These are phyloP conservation scores for Oreortyx pictus DNA, from an alignment of 2,797 vertebrate species.

Conservation along the genomic window DNA sequence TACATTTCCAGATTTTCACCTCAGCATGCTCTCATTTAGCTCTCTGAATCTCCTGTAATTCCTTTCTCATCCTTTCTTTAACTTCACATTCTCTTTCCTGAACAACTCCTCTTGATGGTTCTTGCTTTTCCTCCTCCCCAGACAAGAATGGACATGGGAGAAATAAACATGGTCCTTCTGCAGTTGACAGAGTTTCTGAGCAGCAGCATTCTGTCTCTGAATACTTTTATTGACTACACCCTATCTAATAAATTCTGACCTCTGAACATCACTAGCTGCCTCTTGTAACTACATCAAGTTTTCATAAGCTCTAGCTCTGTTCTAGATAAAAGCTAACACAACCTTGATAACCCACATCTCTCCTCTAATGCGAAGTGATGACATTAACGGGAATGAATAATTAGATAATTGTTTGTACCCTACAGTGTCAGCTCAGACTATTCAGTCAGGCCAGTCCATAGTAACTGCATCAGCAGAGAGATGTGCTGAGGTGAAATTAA, in stretches of 20 bases:
- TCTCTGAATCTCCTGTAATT: not conserved
- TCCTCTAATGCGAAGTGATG: not conserved
- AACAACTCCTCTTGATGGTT: not conserved
- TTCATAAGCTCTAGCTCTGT: not conserved
- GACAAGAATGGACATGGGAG: accelerated
- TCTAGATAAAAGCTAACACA: not conserved
- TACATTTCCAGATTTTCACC: not conserved
- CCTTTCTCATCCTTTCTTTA: not conserved
- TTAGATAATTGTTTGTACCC: not conserved
- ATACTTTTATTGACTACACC: not conserved
- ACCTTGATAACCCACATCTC: not conserved
- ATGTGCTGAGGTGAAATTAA: not conserved
- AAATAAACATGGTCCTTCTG: not conserved
- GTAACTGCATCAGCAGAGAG: not conserved
- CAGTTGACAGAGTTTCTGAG: not conserved
- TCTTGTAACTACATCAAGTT: not conserved
- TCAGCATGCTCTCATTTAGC: not conserved
- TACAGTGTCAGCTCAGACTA: not conserved
- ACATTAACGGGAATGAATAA: not conserved
- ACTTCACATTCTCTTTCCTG: not conserved
- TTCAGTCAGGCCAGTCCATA: not conserved
- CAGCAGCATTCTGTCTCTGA: not conserved
- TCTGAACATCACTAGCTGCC: not conserved
- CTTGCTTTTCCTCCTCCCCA: not conserved
- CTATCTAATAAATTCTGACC: not conserved